phyloP scores from a whole-genome alignment of 2,888 invertebrate genomes.

The Aphrophora alni region DNA sequence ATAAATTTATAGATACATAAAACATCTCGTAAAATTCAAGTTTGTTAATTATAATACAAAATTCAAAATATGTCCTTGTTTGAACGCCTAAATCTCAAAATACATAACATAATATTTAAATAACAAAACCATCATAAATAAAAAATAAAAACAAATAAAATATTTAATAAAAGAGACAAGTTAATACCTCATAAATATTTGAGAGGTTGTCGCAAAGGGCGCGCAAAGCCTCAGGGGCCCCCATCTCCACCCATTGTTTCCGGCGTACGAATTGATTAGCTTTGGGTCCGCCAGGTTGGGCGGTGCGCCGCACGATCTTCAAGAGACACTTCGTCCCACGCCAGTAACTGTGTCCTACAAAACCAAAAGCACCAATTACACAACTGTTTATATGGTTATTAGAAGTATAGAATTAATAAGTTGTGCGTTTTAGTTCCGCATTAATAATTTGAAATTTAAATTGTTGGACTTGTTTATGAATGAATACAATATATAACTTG shows the following conservation, averaged over 20 bases:
- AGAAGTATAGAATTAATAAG: neutral
- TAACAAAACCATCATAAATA: neutral
- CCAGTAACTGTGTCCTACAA: neutral
- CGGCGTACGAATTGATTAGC: neutral
- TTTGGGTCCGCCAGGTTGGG: neutral
- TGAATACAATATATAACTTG: no score
- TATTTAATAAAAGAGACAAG: neutral
- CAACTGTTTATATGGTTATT: neutral
- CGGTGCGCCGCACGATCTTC: neutral
- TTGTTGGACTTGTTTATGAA: neutral
- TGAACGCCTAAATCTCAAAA: neutral
- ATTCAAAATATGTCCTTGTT: no score
- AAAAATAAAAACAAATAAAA: neutral
- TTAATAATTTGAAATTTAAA: neutral
- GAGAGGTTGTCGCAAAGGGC: neutral
- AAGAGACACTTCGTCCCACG: neutral
- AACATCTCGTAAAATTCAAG: no score
- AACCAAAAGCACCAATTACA: conserved; percentile 4
- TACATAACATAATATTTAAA: neutral
- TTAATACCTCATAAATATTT: neutral
- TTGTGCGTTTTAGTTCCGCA: neutral
- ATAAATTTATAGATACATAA: no score
- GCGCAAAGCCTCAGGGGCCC: neutral
- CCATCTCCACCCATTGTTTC: neutral
- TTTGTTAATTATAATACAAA: no score